Conservation (phyloP, 1,140 invertebrate species). For the Papilio polyxenes region DNA sequence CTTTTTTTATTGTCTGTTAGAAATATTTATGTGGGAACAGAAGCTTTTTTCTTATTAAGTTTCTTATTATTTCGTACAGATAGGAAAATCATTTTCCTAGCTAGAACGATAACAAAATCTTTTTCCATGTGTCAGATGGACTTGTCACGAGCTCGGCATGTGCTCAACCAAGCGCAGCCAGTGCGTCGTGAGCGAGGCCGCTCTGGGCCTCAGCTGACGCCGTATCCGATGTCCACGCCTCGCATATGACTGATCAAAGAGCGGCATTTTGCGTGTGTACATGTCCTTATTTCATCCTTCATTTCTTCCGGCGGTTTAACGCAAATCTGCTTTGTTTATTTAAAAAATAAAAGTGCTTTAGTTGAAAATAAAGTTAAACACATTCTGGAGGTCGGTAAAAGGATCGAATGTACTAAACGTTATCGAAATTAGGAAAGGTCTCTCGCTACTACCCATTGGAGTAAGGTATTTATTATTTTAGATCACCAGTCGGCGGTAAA, state of each 20-base stretch:
- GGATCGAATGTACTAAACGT: not conserved
- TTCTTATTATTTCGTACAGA: not conserved
- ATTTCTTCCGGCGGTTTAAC: not conserved
- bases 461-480: not conserved
- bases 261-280: constrained; percentile 21
- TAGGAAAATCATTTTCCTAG: not conserved
- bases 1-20: not conserved
- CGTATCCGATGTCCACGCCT: constrained; percentile 50
- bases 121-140: not conserved
- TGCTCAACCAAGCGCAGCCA: constrained; percentile 64
- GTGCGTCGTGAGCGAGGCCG: constrained; percentile 59
- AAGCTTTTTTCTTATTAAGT: not conserved
- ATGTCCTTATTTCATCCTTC: constrained; percentile 24
- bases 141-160: constrained; percentile 48
- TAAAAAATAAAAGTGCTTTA: not conserved
- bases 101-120: too few species aligned
- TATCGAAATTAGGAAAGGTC: not conserved
- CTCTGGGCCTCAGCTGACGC: constrained; percentile 68
- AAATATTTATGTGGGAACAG: constrained; percentile 9
- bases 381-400: not conserved
- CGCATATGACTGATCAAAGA: constrained; percentile 38
- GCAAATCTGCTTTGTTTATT: not conserved
- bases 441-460: not conserved
- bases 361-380: not conserved
- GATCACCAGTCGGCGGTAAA: too few species aligned